Evolutionary conservation across 2,113 vertebrate species (phyloP).

Genomic region (Indri indri): DNA sequence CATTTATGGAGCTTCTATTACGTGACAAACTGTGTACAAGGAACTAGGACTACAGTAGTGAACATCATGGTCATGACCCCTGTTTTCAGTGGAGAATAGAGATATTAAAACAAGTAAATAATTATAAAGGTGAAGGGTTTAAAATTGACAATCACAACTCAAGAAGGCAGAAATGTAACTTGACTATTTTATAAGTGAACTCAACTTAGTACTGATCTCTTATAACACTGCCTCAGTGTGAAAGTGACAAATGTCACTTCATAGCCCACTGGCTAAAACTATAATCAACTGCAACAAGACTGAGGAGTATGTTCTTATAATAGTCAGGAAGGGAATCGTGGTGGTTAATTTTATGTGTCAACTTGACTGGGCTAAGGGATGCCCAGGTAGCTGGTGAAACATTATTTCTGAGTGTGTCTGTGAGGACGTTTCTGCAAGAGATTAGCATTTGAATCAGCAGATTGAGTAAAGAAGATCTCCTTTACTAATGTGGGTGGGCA

Average conservation of each 20-base stretch:
- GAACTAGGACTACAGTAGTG: neutral
- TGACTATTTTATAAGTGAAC: neutral
- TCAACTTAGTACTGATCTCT: neutral
- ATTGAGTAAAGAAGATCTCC: no score
- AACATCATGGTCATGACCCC: neutral
- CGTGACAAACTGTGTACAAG: neutral
- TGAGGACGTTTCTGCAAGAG: no score
- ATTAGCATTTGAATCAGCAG: no score
- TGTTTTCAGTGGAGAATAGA: neutral
- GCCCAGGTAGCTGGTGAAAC: no score
- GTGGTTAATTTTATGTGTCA: neutral
- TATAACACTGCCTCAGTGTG: neutral
- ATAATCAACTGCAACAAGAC: neutral
- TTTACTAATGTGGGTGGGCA: no score
- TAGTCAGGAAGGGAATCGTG: neutral
- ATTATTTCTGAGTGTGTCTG: no score
- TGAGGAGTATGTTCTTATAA: neutral
- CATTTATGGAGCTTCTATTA: neutral
- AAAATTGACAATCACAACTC: neutral
- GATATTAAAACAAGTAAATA: neutral
- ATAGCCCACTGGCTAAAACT: neutral
- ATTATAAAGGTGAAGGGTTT: neutral
- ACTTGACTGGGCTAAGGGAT: neutral
- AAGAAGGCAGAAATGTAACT: neutral
- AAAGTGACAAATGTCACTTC: neutral